Conservation (phyloP, 2,888 invertebrate species). For the Lydus trimaculatus region DNA sequence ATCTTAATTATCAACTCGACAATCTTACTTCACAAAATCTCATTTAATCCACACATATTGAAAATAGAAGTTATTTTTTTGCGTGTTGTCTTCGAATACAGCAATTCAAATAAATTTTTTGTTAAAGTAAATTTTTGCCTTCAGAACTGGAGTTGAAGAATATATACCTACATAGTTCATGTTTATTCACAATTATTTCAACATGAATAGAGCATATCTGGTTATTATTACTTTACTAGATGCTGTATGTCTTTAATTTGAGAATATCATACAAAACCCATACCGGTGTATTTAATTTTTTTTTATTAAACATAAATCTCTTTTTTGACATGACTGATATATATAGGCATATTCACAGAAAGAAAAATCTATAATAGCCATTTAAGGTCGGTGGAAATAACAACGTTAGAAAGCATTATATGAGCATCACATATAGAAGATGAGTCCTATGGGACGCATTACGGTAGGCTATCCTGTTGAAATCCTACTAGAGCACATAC, state of each 20-base stretch:
- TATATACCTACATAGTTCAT: not conserved
- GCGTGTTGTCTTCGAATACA: not conserved
- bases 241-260: no score
- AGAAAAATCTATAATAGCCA: constrained; percentile 37
- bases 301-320: no score
- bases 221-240: no score
- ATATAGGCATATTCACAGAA: not conserved
- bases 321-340: no score
- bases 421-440: constrained; percentile 34
- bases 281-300: not conserved
- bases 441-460: constrained; percentile 37
- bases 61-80: no score
- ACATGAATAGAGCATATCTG: not conserved
- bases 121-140: no score
- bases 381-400: constrained; percentile 39
- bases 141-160: no score
- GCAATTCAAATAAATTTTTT: not conserved
- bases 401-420: constrained; percentile 35
- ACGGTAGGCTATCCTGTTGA: constrained; percentile 30
- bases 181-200: not conserved
- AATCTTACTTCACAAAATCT: not conserved
- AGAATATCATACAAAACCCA: not conserved
- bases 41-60: no score
- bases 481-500: constrained; percentile 23
- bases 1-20: not conserved